phyloP scores from a whole-genome alignment of 2,888 invertebrate genomes.

The Melieria crassipennis region DNA sequence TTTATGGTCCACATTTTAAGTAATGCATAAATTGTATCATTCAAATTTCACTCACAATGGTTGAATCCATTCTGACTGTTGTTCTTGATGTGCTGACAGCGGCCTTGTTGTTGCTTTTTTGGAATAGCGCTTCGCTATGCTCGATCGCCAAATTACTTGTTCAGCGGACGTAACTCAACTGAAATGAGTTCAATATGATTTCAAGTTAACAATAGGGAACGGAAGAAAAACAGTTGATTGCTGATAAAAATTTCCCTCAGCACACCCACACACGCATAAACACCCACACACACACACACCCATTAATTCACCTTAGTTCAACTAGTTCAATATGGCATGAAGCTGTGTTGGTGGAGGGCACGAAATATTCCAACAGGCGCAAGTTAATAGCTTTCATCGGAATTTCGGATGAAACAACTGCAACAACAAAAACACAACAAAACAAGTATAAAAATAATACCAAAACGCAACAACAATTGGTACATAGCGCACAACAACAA shows the following conservation, averaged over 20 bases:
- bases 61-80: slow-evolving; percentile 45
- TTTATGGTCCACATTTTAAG: too few species aligned
- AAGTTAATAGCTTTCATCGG: slow-evolving; percentile 55
- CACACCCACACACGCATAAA: slow-evolving; percentile 26
- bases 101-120: too few species aligned
- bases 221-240: slow-evolving; percentile 41
- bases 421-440: slow-evolving; percentile 17
- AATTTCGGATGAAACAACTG: slow-evolving; percentile 43
- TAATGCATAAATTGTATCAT: too few species aligned
- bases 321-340: too few species aligned
- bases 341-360: too few species aligned
- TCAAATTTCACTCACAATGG: slow-evolving; percentile 51
- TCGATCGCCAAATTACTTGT: slow-evolving; percentile 55
- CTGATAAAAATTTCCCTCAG: slow-evolving; percentile 17
- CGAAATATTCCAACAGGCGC: slow-evolving; percentile 56
- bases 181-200: slow-evolving; percentile 38
- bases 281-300: slow-evolving; percentile 18
- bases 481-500: background rate
- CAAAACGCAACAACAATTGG: slow-evolving; percentile 6
- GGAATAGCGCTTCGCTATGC: background rate
- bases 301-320: background rate
- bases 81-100: too few species aligned
- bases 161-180: slow-evolving; percentile 49
- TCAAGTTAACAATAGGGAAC: too few species aligned
- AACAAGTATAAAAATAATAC: slow-evolving; percentile 10